Percentiles rank a stretch among this genome's conserved stretches.
These are phyloP conservation scores for Trissolcus brochymenae DNA, from an alignment of 2,888 invertebrate genomes.

Conservation along the genomic window DNA sequence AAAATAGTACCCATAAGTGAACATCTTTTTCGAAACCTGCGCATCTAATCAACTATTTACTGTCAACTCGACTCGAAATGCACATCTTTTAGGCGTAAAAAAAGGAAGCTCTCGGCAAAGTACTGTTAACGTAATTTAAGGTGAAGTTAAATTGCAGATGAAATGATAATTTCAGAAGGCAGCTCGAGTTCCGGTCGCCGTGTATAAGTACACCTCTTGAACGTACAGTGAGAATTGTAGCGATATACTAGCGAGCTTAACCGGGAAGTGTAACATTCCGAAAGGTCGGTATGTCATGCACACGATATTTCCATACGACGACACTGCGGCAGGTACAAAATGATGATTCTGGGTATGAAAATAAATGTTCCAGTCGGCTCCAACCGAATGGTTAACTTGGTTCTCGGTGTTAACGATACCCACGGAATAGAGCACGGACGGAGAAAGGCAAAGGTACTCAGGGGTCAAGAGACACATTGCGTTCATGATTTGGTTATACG, in stretches of 20 bases:
- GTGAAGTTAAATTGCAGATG: neutral
- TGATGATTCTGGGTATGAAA: constrained; percentile 56
- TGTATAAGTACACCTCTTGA: constrained; percentile 22
- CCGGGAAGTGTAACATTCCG: constrained; percentile 50
- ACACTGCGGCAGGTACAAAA: constrained; percentile 50
- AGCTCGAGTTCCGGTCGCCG: constrained; percentile 7
- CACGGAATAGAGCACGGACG: constrained; percentile 31
- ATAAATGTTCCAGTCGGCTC: constrained; percentile 53
- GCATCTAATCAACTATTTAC: constrained; percentile 33
- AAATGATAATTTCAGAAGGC: constrained; percentile 13
- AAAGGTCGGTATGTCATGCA: constrained; percentile 49
- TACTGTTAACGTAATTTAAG: neutral
- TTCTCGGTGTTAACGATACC: constrained; percentile 32
- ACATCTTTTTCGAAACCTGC: constrained; percentile 25
- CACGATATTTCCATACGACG: constrained; percentile 50
- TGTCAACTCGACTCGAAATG: constrained; percentile 10
- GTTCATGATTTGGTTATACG: constrained; percentile 65
- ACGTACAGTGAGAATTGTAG: constrained; percentile 27
- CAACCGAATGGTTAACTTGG: constrained; percentile 44
- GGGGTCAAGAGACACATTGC: constrained; percentile 48
- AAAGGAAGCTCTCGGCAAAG: too few species aligned
- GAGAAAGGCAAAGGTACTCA: constrained; percentile 36
- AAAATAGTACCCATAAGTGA: constrained; percentile 36
- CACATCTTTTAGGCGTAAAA: neutral
- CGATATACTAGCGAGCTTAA: constrained; percentile 29